These are phyloP conservation scores for Dastarcus helophoroides DNA, from an alignment of 2,888 invertebrate genomes.

Conservation along the genomic window DNA sequence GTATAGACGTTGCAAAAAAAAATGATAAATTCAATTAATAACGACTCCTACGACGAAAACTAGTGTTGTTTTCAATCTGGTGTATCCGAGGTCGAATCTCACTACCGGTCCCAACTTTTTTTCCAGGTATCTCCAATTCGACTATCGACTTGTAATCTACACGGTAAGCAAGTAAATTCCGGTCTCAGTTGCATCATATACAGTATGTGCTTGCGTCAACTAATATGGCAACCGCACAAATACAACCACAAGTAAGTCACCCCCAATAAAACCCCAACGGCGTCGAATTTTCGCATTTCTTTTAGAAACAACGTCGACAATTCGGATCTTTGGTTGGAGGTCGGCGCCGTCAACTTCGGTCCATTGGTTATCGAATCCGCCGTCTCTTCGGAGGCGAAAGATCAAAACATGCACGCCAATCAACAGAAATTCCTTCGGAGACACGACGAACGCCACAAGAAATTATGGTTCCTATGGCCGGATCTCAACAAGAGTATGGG, in stretches of 20 bases:
- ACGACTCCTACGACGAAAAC: too few species aligned
- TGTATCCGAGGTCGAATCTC: too few species aligned
- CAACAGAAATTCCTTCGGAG: conserved; percentile 73
- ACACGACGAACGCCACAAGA: conserved; percentile 74
- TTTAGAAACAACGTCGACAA: conserved; percentile 30
- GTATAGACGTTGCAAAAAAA: too few species aligned
- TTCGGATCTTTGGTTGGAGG: conserved; percentile 80
- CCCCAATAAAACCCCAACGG: background rate
- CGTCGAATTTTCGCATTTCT: too few species aligned
- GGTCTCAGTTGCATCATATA: conserved; percentile 75
- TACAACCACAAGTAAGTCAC: conserved; percentile 32
- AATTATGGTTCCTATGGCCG: conserved; percentile 93
- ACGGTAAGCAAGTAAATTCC: conserved; percentile 80
- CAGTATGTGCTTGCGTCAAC: conserved; percentile 32
- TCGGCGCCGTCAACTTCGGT: conserved; percentile 81
- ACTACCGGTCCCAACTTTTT: conserved; percentile 7
- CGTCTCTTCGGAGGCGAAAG: conserved; percentile 54
- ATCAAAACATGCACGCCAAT: conserved; percentile 62
- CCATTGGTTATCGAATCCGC: conserved; percentile 85
- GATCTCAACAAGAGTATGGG: conserved; percentile 47
- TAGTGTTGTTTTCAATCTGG: too few species aligned
- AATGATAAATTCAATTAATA: too few species aligned
- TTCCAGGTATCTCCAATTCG: conserved; percentile 70
- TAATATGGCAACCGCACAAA: conserved; percentile 35
- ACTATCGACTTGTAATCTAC: conserved; percentile 86